Conservation (phyloP, 2,113 vertebrate species). For the Vulpes vulpes region DNA sequence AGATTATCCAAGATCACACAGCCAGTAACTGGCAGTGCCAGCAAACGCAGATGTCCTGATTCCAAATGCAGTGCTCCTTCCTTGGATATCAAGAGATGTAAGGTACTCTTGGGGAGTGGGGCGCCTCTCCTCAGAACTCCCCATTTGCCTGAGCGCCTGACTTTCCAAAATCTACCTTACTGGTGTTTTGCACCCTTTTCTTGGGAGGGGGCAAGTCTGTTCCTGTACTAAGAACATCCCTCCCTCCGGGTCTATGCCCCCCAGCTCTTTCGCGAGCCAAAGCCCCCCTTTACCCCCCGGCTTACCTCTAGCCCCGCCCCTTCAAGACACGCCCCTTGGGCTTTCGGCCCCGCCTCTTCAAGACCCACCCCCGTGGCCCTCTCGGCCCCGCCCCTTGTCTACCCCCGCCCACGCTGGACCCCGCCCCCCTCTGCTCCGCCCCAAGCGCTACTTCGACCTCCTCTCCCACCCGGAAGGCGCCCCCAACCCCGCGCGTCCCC, state of each 20-base stretch:
- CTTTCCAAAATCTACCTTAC: conserved; percentile 46
- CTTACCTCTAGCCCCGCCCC: not conserved
- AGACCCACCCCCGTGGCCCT: not conserved
- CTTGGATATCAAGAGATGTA: not conserved
- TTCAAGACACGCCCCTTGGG: not conserved
- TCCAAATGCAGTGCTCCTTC: not conserved
- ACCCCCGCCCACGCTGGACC: conserved; percentile 59
- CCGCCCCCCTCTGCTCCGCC: conserved; percentile 69
- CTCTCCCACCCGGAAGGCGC: conserved; percentile 51
- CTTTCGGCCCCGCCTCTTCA: not conserved
- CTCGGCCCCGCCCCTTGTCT: not conserved
- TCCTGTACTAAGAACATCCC: not conserved
- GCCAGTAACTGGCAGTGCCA: not conserved
- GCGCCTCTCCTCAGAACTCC: not conserved
- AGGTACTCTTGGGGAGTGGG: not conserved
- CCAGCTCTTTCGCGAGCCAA: not conserved
- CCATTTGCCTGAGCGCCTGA: not conserved
- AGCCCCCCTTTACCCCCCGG: not conserved
- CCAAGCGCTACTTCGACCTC: conserved; percentile 24
- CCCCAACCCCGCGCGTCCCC: conserved; percentile 62
- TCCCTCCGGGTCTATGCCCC: not conserved
- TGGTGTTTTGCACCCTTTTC: not conserved
- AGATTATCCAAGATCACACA: not conserved
- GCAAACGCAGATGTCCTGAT: not conserved
- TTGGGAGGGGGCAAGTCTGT: not conserved